These are phyloP conservation scores for Streptopelia turtur DNA, from an alignment of 2,797 vertebrate species.

Conservation along the genomic window DNA sequence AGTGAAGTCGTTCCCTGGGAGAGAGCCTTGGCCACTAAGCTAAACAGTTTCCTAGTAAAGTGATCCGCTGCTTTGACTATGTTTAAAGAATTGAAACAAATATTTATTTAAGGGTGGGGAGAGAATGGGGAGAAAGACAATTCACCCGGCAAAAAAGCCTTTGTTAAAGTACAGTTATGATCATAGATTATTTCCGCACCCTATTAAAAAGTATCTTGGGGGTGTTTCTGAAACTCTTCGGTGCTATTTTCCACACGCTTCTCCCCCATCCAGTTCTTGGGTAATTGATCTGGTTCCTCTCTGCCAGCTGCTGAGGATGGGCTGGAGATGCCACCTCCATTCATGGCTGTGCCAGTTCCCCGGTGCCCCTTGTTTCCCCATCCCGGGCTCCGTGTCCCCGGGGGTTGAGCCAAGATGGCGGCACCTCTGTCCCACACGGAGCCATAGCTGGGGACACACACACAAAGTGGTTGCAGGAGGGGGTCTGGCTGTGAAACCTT, in stretches of 20 bases:
- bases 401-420: not conserved
- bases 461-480: not conserved
- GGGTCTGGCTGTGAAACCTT: not conserved
- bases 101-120: not conserved
- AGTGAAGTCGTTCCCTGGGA: not conserved
- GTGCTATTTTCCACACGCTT: not conserved
- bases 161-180: not conserved
- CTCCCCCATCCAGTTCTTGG: no score
- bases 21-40: not conserved
- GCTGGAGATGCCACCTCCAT: not conserved
- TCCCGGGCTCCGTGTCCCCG: not conserved
- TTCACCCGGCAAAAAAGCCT: not conserved
- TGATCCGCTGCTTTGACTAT: not conserved
- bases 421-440: not conserved
- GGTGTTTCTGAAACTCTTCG: not conserved
- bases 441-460: no score
- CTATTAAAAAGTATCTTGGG: not conserved
- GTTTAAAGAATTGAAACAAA: conserved; percentile 44
- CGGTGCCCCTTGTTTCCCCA: no score
- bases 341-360: rapidly evolving
- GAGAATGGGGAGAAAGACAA: not conserved
- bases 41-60: not conserved
- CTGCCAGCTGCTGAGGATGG: not conserved
- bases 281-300: not conserved
- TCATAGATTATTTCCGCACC: not conserved